phyloP scores from a whole-genome alignment of 2,888 invertebrate species.

The Orthosia cruda region DNA sequence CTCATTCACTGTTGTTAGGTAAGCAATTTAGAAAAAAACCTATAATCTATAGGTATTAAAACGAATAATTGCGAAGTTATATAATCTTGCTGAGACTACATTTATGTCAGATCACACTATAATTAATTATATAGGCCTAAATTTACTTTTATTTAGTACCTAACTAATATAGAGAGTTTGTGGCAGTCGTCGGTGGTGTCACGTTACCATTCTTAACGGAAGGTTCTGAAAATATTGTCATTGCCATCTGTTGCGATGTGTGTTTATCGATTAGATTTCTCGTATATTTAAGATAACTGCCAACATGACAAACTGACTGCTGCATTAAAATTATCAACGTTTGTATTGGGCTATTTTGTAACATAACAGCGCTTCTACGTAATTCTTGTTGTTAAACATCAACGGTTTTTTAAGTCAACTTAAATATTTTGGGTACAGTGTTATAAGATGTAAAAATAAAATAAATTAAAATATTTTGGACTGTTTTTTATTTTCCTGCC shows the following conservation, averaged over 20 bases:
- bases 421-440: slow-evolving; percentile 45
- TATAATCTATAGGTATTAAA: slow-evolving; percentile 16
- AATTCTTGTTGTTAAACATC: slow-evolving; percentile 26
- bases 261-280: slow-evolving; percentile 60
- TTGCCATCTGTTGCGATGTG: slow-evolving; percentile 58
- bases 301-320: slow-evolving; percentile 82
- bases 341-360: slow-evolving; percentile 53
- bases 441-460: slow-evolving; percentile 42
- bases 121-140: slow-evolving; percentile 61
- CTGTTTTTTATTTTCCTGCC: slow-evolving; percentile 17
- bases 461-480: not conserved
- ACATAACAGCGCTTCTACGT: slow-evolving; percentile 36
- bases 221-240: slow-evolving; percentile 62
- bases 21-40: slow-evolving; percentile 41
- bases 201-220: slow-evolving; percentile 87
- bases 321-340: slow-evolving; percentile 68
- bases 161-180: slow-evolving; percentile 77
- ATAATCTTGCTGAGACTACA: slow-evolving; percentile 35
- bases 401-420: slow-evolving; percentile 37
- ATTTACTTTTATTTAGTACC: slow-evolving; percentile 72
- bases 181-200: slow-evolving; percentile 91
- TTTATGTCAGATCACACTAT: slow-evolving; percentile 57
- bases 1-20: slow-evolving; percentile 65
- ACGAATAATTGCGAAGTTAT: slow-evolving; percentile 36
- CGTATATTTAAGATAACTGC: slow-evolving; percentile 66